phyloP scores from a whole-genome alignment of 2,797 vertebrate genomes.

The Myoxocephalus aenaeus region DNA sequence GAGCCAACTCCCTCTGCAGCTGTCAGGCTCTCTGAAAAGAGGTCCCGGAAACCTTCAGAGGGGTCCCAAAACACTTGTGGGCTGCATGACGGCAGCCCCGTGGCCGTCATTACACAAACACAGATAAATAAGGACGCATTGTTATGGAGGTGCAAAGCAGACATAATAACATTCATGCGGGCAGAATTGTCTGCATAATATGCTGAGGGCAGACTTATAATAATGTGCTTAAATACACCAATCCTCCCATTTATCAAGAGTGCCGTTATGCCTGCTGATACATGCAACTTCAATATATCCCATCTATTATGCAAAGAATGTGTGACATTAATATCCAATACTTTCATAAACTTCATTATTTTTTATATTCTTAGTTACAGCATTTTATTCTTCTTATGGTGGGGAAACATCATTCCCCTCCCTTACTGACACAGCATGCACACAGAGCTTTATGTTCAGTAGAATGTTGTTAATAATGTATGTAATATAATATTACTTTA shows the following conservation, averaged over 20 bases:
- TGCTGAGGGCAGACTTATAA: conserved; percentile 49
- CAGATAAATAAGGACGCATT: conserved; percentile 53
- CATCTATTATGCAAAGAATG: neutral
- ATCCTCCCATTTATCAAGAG: conserved; percentile 52
- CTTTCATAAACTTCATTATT: neutral
- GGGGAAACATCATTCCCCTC: neutral
- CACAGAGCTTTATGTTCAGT: neutral
- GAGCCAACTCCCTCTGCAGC: conserved; percentile 74
- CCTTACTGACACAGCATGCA: neutral
- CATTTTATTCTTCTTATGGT: neutral
- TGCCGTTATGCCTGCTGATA: conserved; percentile 31
- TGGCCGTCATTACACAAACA: conserved; percentile 54
- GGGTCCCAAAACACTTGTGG: conserved; percentile 64
- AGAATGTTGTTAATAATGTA: neutral
- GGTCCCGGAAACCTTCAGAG: conserved; percentile 61
- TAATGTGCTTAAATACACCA: conserved; percentile 54
- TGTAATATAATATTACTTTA: neutral
- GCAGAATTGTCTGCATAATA: conserved; percentile 53
- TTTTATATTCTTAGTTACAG: conserved; percentile 9
- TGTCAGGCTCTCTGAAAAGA: conserved; percentile 72
- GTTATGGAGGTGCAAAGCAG: conserved; percentile 56
- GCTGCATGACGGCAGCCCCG: conserved; percentile 42
- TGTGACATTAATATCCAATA: neutral
- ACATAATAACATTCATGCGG: conserved; percentile 46
- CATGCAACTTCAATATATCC: conserved; percentile 1